Percentiles rank a stretch among this genome's conserved stretches.
These are phyloP conservation scores for Parazoanthus atlanticus DNA, from an alignment of 92 coral and sea anemone species.

Conservation along the genomic window DNA sequence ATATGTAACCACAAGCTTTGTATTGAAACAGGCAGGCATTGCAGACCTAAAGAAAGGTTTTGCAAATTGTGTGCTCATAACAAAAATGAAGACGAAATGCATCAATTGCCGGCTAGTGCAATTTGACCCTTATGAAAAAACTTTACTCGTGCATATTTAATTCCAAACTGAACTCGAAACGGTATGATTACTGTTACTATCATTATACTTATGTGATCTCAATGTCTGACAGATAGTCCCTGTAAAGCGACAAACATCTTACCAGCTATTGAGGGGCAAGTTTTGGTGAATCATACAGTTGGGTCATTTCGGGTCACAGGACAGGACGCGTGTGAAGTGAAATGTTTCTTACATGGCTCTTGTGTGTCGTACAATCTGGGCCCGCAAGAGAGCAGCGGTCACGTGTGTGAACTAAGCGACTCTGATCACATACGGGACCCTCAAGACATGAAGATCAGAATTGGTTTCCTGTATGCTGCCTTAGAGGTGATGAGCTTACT, in stretches of 20 bases:
- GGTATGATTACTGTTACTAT: no score
- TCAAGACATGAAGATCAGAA: neutral
- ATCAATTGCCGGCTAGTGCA: no score
- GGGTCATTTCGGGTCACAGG: neutral
- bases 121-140: no score
- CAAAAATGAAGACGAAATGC: no score
- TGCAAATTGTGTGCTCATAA: no score
- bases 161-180: no score
- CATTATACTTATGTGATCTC: no score
- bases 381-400: no score
- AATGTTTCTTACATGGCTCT: neutral
- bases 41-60: no score
- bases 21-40: no score
- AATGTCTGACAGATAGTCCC: neutral
- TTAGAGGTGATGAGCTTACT: neutral
- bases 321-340: neutral
- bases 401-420: neutral
- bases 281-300: neutral
- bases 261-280: neutral
- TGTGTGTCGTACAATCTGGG: conserved; percentile 25
- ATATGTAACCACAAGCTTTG: no score
- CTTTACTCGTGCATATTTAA: no score
- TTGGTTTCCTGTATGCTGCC: neutral
- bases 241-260: neutral
- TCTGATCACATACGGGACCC: neutral